Percentiles rank a stretch among this genome's conserved stretches.
Conservation (phyloP, 2,113 vertebrate species). For the Craseonycteris thonglongyai region DNA sequence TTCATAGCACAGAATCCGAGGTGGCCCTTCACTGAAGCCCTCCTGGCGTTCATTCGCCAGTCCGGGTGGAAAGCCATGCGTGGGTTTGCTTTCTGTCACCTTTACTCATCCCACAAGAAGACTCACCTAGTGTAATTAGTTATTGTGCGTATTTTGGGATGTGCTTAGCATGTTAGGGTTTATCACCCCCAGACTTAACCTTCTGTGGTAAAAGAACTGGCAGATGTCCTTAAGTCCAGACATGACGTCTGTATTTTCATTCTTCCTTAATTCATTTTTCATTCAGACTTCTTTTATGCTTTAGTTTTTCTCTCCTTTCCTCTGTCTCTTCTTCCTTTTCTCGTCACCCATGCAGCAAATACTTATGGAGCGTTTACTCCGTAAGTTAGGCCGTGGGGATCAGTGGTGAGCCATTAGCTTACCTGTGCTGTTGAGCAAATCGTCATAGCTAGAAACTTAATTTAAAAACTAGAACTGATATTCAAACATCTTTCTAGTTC, state of each 20-base stretch:
- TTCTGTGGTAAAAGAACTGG: not conserved
- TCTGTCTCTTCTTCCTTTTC: not conserved
- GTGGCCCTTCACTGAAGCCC: not conserved
- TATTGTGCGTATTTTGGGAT: not conserved
- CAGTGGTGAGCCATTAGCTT: not conserved
- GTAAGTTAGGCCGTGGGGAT: not conserved
- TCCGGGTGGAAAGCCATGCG: not conserved
- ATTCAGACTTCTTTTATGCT: not conserved
- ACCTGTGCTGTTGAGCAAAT: not conserved
- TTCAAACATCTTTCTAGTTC: not conserved
- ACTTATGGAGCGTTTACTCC: not conserved
- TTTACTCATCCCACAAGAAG: not conserved
- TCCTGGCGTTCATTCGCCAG: not conserved
- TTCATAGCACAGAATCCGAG: not conserved
- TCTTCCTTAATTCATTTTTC: not conserved
- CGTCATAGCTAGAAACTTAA: not conserved
- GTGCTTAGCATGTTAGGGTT: not conserved
- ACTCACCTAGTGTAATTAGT: not conserved
- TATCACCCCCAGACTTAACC: not conserved
- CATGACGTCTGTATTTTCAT: not conserved
- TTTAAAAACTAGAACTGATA: not conserved
- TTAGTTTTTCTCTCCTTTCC: not conserved
- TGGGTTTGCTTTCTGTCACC: constrained; percentile 29
- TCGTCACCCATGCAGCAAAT: not conserved
- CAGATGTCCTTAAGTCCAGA: not conserved